Evolutionary conservation across 2,797 vertebrate genomes (phyloP).

Genomic region (Sebastes paucispinis): DNA sequence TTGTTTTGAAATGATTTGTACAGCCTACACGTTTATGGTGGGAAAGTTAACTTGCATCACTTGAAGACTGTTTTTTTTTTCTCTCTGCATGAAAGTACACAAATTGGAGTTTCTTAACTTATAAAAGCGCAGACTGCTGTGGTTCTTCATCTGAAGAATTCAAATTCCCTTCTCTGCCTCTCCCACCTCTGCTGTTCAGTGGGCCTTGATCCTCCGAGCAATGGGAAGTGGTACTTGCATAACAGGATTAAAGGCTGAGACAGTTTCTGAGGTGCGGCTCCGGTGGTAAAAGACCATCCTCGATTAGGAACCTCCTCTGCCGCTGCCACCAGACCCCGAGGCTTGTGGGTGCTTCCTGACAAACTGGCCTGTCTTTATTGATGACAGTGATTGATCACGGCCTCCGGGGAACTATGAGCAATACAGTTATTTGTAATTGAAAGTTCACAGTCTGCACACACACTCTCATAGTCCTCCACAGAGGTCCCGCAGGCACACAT

Average conservation of each 20-base stretch:
- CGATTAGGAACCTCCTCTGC: slow-evolving; percentile 35
- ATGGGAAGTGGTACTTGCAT: slow-evolving; percentile 30
- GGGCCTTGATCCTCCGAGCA: slow-evolving; percentile 24
- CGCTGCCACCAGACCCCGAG: slow-evolving; percentile 24
- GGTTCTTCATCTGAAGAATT: slow-evolving; percentile 11
- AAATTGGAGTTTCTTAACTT: slow-evolving; percentile 20
- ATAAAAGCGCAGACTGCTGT: neutral
- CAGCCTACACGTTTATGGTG: neutral
- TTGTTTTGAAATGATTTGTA: slow-evolving; percentile 12
- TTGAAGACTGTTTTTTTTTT: neutral
- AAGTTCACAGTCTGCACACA: slow-evolving; percentile 56
- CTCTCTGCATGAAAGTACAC: slow-evolving; percentile 3
- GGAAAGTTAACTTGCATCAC: slow-evolving; percentile 5
- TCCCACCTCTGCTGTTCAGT: slow-evolving; percentile 1
- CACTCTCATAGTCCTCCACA: neutral
- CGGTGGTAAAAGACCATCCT: slow-evolving; percentile 43
- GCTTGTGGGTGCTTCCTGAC: slow-evolving; percentile 64
- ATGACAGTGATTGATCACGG: slow-evolving; percentile 76
- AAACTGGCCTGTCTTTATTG: slow-evolving; percentile 76
- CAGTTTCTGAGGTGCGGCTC: slow-evolving; percentile 19
- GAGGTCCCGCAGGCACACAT: slow-evolving; percentile 4
- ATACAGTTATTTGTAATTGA: slow-evolving; percentile 82
- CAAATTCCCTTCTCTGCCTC: slow-evolving; percentile 8
- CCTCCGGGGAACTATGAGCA: slow-evolving; percentile 72
- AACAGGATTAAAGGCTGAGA: slow-evolving; percentile 43